Conservation (phyloP, 1,140 invertebrate genomes). For the Cydia strobilella region DNA sequence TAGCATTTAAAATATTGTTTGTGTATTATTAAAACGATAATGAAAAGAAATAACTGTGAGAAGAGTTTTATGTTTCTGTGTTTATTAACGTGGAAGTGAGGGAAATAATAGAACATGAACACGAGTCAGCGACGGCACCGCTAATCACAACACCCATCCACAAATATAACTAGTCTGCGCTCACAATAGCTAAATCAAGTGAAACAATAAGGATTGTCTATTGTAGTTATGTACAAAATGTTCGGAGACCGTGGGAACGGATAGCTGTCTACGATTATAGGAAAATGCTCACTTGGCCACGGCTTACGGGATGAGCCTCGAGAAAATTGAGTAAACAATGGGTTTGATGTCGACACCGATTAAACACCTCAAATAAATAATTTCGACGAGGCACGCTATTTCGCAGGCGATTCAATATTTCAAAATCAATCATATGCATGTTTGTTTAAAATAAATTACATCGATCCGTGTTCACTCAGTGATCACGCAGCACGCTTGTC, state of each 20-base stretch:
- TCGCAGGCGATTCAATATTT: constrained; percentile 16
- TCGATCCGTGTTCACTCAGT: constrained; percentile 47
- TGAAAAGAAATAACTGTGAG: constrained; percentile 30
- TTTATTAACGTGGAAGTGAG: constrained; percentile 27
- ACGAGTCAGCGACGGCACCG: constrained; percentile 42
- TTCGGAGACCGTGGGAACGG: constrained; percentile 66
- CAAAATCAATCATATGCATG: constrained; percentile 32
- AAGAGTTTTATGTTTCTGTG: constrained; percentile 8
- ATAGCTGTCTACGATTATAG: constrained; percentile 52
- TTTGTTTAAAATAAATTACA: constrained; percentile 52
- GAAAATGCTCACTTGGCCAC: constrained; percentile 47
- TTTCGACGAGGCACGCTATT: background rate
- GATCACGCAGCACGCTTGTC: constrained; percentile 57
- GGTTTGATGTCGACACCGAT: constrained; percentile 40
- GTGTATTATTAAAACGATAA: constrained; percentile 23
- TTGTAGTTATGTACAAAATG: constrained; percentile 67
- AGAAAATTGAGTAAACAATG: constrained; percentile 48
- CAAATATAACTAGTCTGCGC: constrained; percentile 67
- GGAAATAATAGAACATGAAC: constrained; percentile 38
- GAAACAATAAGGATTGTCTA: constrained; percentile 76
- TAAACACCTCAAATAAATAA: constrained; percentile 30
- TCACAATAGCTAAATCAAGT: constrained; percentile 73
- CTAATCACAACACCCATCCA: constrained; percentile 67
- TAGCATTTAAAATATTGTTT: constrained; percentile 24
- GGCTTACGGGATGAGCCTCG: constrained; percentile 47